Evolutionary conservation across 1,140 invertebrate genomes (phyloP).

Genomic region (Zophobas morio): DNA sequence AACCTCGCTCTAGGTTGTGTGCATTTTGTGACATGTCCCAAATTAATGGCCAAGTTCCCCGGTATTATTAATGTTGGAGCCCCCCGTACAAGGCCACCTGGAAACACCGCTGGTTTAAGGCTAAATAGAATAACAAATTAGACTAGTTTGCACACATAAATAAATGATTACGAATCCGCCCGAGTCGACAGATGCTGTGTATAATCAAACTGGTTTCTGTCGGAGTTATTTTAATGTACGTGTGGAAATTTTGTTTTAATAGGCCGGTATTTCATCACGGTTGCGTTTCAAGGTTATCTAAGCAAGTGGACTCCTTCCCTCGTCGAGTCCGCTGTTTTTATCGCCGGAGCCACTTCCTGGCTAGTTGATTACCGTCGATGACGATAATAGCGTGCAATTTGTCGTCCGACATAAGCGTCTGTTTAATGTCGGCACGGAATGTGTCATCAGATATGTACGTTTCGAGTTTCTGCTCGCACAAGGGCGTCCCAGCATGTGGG

Average conservation of each 20-base stretch:
- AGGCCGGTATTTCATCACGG: slow-evolving; percentile 4
- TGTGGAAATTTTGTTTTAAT: slow-evolving; percentile 28
- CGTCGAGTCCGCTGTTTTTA: slow-evolving; percentile 21
- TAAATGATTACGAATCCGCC: slow-evolving; percentile 20
- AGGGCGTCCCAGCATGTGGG: slow-evolving; percentile 1
- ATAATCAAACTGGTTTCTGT: slow-evolving; percentile 33
- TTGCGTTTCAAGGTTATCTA: slow-evolving; percentile 25
- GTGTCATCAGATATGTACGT: neutral
- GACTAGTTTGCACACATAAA: slow-evolving; percentile 1
- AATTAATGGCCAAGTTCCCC: too few relatives aligned
- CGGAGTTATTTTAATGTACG: slow-evolving; percentile 29
- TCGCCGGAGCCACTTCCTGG: slow-evolving; percentile 21
- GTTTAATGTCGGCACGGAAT: neutral
- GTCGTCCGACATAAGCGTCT: neutral
- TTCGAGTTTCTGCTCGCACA: slow-evolving; percentile 7
- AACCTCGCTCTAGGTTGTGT: too few relatives aligned
- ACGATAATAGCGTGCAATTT: slow-evolving; percentile 8
- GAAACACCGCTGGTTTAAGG: too few relatives aligned
- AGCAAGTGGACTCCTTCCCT: slow-evolving; percentile 19
- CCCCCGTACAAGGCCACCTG: too few relatives aligned
- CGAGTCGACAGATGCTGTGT: slow-evolving; percentile 31
- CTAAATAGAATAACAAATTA: slow-evolving; percentile 1
- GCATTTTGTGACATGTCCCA: too few relatives aligned
- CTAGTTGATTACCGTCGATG: slow-evolving; percentile 9
- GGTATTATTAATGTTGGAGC: too few relatives aligned